Conservation (phyloP, 2,888 invertebrate genomes). For the Tridacna gigas region DNA sequence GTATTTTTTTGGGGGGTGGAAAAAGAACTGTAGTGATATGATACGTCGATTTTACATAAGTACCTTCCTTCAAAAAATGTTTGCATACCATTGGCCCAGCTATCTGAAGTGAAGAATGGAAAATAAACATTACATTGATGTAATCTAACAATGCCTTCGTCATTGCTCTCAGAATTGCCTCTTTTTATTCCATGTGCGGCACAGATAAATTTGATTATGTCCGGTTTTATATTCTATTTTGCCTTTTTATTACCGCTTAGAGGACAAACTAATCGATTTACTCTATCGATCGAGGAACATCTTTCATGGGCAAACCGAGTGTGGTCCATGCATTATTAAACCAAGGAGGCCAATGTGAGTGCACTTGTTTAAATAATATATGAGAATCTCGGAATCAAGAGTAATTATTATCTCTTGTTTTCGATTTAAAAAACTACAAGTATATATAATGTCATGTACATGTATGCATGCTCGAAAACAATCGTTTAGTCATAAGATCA, state of each 20-base stretch:
- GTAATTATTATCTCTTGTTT: not conserved
- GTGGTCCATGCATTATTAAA: slow-evolving; percentile 17
- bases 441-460: too few relatives aligned
- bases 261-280: slow-evolving; percentile 2
- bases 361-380: slow-evolving; percentile 7
- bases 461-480: too few relatives aligned
- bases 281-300: slow-evolving; percentile 1
- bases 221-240: slow-evolving; percentile 24
- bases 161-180: not conserved
- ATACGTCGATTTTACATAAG: too few relatives aligned
- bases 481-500: too few relatives aligned
- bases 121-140: too few relatives aligned
- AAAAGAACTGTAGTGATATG: too few relatives aligned
- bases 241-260: slow-evolving; percentile 16
- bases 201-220: slow-evolving; percentile 30
- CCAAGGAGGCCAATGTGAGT: not conserved
- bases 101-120: too few relatives aligned
- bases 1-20: too few relatives aligned
- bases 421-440: not conserved
- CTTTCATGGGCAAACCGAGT: not conserved
- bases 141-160: not conserved
- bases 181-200: slow-evolving; percentile 1
- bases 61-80: too few relatives aligned
- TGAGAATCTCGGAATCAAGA: not conserved
- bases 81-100: too few relatives aligned